Evolutionary conservation across 2,113 vertebrate genomes (phyloP).

Genomic region (Lepisosteus osseus): DNA sequence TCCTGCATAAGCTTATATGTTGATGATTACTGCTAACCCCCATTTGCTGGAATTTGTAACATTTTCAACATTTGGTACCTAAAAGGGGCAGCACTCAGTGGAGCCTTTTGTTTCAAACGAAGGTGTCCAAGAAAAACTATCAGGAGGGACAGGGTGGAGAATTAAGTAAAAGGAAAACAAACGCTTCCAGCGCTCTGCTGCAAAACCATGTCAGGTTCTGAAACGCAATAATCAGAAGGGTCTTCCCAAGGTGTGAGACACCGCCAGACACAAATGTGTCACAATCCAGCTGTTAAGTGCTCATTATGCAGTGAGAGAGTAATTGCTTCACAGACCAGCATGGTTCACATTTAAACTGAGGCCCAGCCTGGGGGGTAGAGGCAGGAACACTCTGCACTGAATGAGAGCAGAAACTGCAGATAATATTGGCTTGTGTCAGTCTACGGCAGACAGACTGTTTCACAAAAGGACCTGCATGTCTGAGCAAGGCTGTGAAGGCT

Average conservation of each 20-base stretch:
- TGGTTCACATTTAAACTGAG: conserved; percentile 6
- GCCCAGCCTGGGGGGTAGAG: neutral
- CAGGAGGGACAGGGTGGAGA: too few species aligned
- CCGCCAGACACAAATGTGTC: conserved; percentile 21
- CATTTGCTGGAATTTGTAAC: too few species aligned
- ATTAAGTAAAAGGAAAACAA: too few species aligned
- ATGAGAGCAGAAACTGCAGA: neutral
- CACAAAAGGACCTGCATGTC: conserved; percentile 21
- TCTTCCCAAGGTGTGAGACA: conserved; percentile 23
- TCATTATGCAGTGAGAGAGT: conserved; percentile 22
- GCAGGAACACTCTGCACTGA: neutral
- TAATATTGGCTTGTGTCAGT: neutral
- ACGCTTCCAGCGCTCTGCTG: too few species aligned
- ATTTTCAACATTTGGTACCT: too few species aligned
- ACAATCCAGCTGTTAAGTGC: conserved; percentile 13
- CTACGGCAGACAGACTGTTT: conserved; percentile 21
- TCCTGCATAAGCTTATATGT: too few species aligned
- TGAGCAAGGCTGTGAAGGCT: conserved; percentile 21
- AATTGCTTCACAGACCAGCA: conserved; percentile 18
- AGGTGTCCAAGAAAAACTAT: too few species aligned
- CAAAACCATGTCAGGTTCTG: too few species aligned
- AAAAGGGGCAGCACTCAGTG: too few species aligned
- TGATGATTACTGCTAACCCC: too few species aligned
- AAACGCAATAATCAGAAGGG: neutral
- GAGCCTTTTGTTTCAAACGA: too few species aligned